These are phyloP conservation scores for Carcinoscorpius rotundicauda DNA, from an alignment of 1,140 invertebrate genomes.

Conservation along the genomic window DNA sequence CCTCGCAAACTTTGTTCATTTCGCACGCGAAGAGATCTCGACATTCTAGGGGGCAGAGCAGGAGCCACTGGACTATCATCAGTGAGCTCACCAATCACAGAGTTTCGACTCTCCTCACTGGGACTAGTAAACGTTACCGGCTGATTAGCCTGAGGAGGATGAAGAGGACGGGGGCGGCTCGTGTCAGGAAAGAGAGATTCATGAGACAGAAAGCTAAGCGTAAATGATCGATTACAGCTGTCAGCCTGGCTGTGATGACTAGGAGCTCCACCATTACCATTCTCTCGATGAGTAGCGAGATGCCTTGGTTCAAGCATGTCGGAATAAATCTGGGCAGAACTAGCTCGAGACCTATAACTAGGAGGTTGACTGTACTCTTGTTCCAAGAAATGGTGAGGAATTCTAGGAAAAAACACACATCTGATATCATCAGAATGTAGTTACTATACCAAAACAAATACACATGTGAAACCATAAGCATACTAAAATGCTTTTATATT, in stretches of 20 bases:
- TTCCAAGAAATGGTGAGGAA: constrained; percentile 20
- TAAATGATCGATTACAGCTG: constrained; percentile 33
- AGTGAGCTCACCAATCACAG: no score
- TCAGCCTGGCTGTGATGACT: constrained; percentile 21
- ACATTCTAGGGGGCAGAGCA: no score
- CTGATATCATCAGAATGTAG: not conserved
- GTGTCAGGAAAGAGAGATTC: constrained; percentile 20
- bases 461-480: no score
- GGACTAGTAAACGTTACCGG: no score
- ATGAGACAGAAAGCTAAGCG: constrained; percentile 24
- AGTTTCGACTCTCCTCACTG: constrained; percentile 7
- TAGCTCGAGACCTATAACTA: constrained; percentile 41
- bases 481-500: no score
- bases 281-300: not conserved
- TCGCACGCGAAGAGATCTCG: no score
- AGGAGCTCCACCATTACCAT: constrained; percentile 4
- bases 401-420: constrained; percentile 19
- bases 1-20: constrained; percentile 10
- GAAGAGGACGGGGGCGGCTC: constrained; percentile 9
- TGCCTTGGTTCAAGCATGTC: constrained; percentile 11
- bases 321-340: constrained; percentile 17
- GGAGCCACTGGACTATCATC: no score
- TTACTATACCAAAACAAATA: no score
- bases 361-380: constrained; percentile 40
- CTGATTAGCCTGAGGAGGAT: no score